Evolutionary conservation across 2,113 vertebrate genomes (phyloP), one percentile per base, ranked within the genome.

Genomic region (Callopanchax toddi): DNA sequence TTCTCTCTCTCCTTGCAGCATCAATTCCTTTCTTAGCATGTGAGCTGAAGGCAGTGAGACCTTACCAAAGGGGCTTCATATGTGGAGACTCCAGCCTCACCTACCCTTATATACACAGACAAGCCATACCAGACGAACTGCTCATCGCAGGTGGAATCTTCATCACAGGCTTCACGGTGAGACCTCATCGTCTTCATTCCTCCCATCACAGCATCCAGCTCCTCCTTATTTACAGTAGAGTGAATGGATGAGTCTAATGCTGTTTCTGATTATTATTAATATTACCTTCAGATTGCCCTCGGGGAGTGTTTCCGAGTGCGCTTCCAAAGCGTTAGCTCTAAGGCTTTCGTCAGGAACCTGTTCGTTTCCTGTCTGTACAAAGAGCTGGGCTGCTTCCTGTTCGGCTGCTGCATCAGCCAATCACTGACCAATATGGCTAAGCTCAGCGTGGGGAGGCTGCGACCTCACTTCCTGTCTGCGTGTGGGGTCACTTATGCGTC

Each of bases 311-410:
- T 77, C 68, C 58, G 67, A 0, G 83, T 89, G 20, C 83, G 67
- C 22, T 71, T 46, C 60, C 74, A 60, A 6, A 43, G 57, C 8
- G 66, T 84, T 12, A 74, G 48, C 51, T 88, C 84, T 0, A 76
- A 55, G 6, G 67, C 85, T 25, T 78, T 87, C 1, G 17, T 87
- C 6, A 76, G 78, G 73, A 91, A 89, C 66, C 72, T 85, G 6
- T 92, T 91, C 0, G 54, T 87, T 26, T 85, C 85, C 4, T 43
- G 84, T 22, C 71, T 91, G 42, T 93, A 93, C 87, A 93, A 93
- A 71, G 93, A 94, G 77, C 81, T 93, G 46, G 92, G 93, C 21
- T 86, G 92, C 46, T 93, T 94, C 81, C 56, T 94, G 29, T 94
- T 93, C 0, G 93, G 93, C 3, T 86, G 78, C 1, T 86, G 85